Evolutionary conservation across 2,113 vertebrate species (phyloP).

Genomic region (cattle (Bos taurus)): DNA sequence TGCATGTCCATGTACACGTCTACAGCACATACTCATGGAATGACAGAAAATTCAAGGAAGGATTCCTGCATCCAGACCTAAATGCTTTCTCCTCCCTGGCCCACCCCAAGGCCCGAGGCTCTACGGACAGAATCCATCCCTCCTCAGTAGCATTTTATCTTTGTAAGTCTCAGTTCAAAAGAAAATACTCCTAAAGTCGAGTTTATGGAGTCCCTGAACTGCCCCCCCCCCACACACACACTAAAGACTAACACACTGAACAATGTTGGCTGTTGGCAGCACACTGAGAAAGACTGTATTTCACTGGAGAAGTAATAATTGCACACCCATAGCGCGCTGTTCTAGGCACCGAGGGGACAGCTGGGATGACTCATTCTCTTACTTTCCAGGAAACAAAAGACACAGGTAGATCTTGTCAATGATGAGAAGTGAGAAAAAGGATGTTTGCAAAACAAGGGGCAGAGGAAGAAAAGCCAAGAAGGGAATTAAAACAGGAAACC

Average conservation of each 20-base stretch:
- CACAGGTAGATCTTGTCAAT: not conserved
- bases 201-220: not conserved
- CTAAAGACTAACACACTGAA: not conserved
- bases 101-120: not conserved
- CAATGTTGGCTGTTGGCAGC: too few relatives aligned
- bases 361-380: not conserved
- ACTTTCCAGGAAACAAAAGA: not conserved
- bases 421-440: not conserved
- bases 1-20: not conserved
- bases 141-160: not conserved
- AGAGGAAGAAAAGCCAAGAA: not conserved
- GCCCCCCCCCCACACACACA: not conserved
- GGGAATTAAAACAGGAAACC: not conserved
- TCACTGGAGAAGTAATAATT: not conserved
- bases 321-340: not conserved
- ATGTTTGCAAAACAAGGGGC: not conserved
- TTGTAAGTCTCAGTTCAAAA: conserved; percentile 7
- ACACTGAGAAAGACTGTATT: not conserved
- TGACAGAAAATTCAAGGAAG: not conserved
- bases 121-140: not conserved
- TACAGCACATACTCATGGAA: not conserved
- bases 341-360: not conserved
- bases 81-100: not conserved
- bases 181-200: not conserved
- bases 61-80: not conserved